Evolutionary conservation across 2,113 vertebrate species (phyloP).

Genomic region (Odocoileus hemionus): DNA sequence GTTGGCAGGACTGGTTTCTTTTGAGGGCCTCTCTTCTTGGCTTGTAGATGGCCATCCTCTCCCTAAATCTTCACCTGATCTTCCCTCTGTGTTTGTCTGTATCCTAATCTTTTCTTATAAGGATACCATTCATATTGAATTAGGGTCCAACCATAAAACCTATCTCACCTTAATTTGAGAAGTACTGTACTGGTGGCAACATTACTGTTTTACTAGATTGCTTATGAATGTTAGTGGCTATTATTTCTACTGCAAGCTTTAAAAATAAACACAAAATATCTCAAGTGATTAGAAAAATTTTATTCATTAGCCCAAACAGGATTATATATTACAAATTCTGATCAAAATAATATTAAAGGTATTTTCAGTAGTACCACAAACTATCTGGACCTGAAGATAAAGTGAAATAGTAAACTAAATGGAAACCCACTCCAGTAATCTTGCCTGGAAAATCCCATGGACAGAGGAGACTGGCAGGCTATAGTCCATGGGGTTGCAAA

Average conservation of each 20-base stretch:
- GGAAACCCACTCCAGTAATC: neutral
- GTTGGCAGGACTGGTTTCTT: neutral
- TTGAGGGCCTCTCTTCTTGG: neutral
- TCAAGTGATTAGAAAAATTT: constrained; percentile 55
- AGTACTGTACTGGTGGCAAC: neutral
- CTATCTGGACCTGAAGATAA: constrained; percentile 46
- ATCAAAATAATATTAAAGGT: constrained; percentile 43
- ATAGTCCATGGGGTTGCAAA: neutral
- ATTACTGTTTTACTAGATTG: neutral
- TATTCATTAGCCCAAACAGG: constrained; percentile 49
- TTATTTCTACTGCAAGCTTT: constrained; percentile 25
- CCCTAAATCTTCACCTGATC: neutral
- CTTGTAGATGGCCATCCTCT: neutral
- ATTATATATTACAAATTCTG: constrained; percentile 59
- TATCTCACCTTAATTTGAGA: neutral
- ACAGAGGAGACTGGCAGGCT: neutral
- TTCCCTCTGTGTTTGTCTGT: neutral
- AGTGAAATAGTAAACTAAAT: constrained; percentile 30
- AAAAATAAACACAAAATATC: constrained; percentile 53
- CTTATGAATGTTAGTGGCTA: neutral
- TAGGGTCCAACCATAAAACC: neutral
- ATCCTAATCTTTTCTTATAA: neutral
- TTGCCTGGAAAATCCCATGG: neutral
- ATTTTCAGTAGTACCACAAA: constrained; percentile 63
- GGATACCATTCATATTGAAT: neutral